These are phyloP conservation scores for Drosophila cognata DNA, from an alignment of 2,888 invertebrate genomes.

Conservation along the genomic window DNA sequence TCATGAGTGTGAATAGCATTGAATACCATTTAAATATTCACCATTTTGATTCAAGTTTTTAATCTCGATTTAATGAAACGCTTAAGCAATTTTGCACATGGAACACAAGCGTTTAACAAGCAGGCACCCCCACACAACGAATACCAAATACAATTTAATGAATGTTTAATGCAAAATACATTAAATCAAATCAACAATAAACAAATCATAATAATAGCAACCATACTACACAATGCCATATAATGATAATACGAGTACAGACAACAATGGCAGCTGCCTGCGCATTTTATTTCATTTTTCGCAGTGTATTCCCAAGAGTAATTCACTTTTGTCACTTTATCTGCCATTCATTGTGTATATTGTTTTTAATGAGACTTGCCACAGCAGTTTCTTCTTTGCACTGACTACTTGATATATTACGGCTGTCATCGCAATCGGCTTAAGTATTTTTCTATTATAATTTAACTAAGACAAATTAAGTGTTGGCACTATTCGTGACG, in stretches of 20 bases:
- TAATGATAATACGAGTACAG: constrained; percentile 27
- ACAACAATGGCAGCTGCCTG: constrained; percentile 38
- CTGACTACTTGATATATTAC: neutral
- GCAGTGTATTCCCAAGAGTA: neutral
- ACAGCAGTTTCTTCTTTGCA: neutral
- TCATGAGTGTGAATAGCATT: constrained; percentile 14
- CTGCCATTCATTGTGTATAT: neutral
- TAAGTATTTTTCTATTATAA: too few relatives aligned
- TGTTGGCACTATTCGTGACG: neutral
- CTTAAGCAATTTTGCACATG: constrained; percentile 16
- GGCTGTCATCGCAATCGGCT: neutral
- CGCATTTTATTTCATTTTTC: constrained; percentile 34
- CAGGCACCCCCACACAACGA: constrained; percentile 22
- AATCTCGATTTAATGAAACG: constrained; percentile 42
- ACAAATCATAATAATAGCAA: constrained; percentile 23
- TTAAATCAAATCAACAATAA: constrained; percentile 17
- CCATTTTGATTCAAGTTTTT: constrained; percentile 31
- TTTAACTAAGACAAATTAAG: neutral
- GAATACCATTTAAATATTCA: neutral
- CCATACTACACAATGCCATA: constrained; percentile 19
- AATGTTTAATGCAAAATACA: constrained; percentile 47
- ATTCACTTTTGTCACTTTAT: neutral
- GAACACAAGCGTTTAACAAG: constrained; percentile 12
- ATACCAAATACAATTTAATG: constrained; percentile 46
- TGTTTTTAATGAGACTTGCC: neutral